Conservation (phyloP, 2,888 invertebrate genomes). For the Leptinotarsa peninsularis region DNA sequence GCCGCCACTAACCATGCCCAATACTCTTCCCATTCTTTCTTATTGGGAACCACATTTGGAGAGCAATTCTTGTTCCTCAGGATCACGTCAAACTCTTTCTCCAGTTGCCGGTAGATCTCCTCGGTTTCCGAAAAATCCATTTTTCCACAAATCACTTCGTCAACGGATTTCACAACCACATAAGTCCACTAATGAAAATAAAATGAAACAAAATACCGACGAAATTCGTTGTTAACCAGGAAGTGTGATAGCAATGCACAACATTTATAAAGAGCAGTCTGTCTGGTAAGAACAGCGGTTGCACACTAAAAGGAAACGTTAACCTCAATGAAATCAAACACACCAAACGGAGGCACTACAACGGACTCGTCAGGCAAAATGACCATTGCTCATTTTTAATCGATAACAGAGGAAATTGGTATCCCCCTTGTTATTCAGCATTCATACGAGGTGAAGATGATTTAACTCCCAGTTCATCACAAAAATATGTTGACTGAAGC, state of each 20-base stretch:
- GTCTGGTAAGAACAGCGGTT: slow-evolving; percentile 5
- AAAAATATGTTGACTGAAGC: not conserved
- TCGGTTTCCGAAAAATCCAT: slow-evolving; percentile 50
- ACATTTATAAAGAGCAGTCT: slow-evolving; percentile 52
- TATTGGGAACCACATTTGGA: not conserved
- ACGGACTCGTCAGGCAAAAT: slow-evolving; percentile 27
- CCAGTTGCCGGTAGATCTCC: slow-evolving; percentile 59
- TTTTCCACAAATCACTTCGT: slow-evolving; percentile 1
- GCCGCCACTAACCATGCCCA: slow-evolving; percentile 62
- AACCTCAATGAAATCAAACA: slow-evolving; percentile 28
- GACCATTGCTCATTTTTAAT: slow-evolving; percentile 34
- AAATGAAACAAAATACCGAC: slow-evolving; percentile 33
- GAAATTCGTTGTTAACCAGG: slow-evolving; percentile 49
- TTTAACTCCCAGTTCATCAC: not conserved
- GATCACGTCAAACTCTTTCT: slow-evolving; percentile 59
- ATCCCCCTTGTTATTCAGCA: not conserved
- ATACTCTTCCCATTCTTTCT: slow-evolving; percentile 60
- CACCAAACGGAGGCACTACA: slow-evolving; percentile 24
- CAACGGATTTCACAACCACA: not conserved
- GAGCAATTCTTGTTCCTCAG: slow-evolving; percentile 47
- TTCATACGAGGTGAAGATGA: not conserved
- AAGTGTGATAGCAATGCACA: slow-evolving; percentile 52
- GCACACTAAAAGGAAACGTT: slow-evolving; percentile 24
- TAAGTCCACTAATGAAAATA: slow-evolving; percentile 23
- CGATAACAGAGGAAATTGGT: slow-evolving; percentile 11